Evolutionary conservation across 2,113 vertebrate species (phyloP).

Genomic region (Plestiodon gilberti): DNA sequence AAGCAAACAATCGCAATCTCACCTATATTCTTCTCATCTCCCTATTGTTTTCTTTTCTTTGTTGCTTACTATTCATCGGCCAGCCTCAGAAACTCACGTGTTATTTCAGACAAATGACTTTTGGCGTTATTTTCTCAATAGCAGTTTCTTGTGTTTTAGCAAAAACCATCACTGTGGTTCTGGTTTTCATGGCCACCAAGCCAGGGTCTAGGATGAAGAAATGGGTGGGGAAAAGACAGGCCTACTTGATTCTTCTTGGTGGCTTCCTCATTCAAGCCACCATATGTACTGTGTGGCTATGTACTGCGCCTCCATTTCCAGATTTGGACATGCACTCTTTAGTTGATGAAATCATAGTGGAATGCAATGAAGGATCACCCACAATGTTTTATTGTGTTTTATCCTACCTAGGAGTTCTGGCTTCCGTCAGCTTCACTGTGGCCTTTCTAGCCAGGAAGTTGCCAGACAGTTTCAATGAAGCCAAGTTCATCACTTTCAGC

Average conservation of each 20-base stretch:
- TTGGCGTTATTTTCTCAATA: background rate
- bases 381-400: background rate
- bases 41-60: background rate
- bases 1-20: background rate
- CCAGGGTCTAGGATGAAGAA: background rate
- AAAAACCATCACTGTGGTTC: background rate
- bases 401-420: background rate
- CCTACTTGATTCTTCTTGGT: background rate
- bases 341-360: background rate
- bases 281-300: background rate
- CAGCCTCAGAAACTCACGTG: background rate
- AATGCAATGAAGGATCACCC: background rate
- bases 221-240: background rate
- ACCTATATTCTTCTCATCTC: background rate
- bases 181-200: background rate
- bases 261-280: background rate
- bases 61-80: background rate
- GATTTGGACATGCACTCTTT: background rate
- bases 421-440: background rate
- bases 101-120: background rate
- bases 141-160: background rate
- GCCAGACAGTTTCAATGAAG: background rate
- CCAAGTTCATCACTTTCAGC: background rate
- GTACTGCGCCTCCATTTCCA: background rate
- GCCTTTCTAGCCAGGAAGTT: background rate